Evolutionary conservation across 2,113 vertebrate species (phyloP).

Genomic region (Chaetura pelagica): DNA sequence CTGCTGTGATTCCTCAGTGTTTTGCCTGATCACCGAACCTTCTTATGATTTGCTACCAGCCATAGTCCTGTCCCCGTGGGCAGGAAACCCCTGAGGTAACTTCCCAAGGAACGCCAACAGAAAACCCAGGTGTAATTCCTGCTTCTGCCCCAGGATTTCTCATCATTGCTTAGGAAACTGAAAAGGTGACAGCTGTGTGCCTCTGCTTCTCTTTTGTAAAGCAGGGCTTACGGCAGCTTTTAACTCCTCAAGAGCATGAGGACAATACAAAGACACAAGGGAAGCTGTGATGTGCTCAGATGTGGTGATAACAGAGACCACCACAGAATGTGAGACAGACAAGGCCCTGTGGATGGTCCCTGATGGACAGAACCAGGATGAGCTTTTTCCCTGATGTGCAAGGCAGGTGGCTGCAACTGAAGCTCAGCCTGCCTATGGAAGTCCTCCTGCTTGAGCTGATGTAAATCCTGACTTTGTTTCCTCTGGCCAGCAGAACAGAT

Average conservation of each 20-base stretch:
- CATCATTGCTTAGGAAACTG: not conserved
- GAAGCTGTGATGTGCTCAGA: not conserved
- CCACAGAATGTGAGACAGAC: not conserved
- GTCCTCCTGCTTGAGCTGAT: not conserved
- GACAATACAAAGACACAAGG: not conserved
- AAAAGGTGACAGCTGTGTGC: not conserved
- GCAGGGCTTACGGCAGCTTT: not conserved
- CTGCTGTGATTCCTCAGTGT: not conserved
- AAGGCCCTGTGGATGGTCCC: not conserved
- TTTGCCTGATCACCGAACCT: not conserved
- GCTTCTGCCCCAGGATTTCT: not conserved
- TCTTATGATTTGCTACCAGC: not conserved
- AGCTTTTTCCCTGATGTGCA: not conserved
- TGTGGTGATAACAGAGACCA: not conserved
- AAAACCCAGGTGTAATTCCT: not conserved
- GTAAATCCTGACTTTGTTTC: not conserved
- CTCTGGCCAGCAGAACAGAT: not conserved
- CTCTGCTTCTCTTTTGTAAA: not conserved
- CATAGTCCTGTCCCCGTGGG: fast-evolving
- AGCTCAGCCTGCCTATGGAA: not conserved
- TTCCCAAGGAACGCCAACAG: fast-evolving
- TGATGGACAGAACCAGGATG: not conserved
- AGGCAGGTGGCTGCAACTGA: not conserved
- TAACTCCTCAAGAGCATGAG: not conserved
- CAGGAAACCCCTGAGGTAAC: not conserved